Conservation (phyloP, 2,113 vertebrate species). For the Mohoua ochrocephala region DNA sequence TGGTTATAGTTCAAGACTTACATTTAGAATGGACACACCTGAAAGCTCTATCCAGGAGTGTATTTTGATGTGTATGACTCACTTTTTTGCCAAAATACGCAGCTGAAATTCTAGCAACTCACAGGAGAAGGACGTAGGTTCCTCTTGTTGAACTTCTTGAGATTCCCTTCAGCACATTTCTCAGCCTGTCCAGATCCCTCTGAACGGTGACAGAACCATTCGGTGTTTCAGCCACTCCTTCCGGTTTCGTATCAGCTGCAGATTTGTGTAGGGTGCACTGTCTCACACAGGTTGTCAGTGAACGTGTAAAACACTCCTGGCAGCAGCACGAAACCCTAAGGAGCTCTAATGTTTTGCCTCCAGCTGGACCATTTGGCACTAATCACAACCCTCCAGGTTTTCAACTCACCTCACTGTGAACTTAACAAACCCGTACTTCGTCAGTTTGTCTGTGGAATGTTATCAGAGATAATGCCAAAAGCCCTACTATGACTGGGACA, state of each 20-base stretch:
- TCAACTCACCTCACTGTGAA: neutral
- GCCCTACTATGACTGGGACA: neutral
- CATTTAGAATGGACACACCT: neutral
- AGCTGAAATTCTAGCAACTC: neutral
- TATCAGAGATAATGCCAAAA: neutral
- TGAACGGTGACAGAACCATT: neutral
- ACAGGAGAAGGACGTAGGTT: neutral
- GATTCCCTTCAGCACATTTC: neutral
- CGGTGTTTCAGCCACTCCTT: neutral
- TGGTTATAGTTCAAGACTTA: neutral
- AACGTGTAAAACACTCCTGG: neutral
- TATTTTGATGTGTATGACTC: neutral
- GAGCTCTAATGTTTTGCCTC: neutral
- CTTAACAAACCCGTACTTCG: accelerated
- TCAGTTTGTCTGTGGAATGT: neutral
- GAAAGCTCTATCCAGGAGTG: neutral
- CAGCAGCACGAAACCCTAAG: neutral
- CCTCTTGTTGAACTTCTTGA: neutral
- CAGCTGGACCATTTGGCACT: neutral
- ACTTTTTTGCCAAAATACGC: neutral
- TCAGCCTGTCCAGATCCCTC: neutral
- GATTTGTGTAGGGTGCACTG: neutral
- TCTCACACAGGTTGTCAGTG: neutral
- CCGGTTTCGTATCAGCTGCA: neutral
- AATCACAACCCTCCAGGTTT: neutral